Evolutionary conservation across 2,797 vertebrate genomes (phyloP), one percentile per base, ranked within the genome.

Genomic region (Limosa lapponica): DNA sequence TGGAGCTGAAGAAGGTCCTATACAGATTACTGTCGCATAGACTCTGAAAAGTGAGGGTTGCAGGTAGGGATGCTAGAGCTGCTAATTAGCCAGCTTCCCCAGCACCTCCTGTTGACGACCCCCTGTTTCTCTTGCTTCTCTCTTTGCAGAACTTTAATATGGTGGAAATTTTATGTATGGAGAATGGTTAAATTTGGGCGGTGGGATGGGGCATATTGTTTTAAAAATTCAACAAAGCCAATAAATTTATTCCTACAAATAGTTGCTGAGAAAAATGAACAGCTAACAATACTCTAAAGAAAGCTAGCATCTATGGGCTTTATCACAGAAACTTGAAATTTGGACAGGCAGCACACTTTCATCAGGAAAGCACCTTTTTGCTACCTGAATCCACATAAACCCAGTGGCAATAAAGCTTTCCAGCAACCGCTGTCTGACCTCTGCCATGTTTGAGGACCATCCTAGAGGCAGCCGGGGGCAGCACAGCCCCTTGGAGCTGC

Each of bases 371-470:
- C 20, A 32, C 10, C 28, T 30, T 70, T 90, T 52, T 59, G 10
- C 48, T 69, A 3, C 16, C 13, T 2, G 16, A 80, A 52, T 13
- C 36, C 22, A 25, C 8, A 6, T 4, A 64, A 72, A 14, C n/a
- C 49, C 6, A 15, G 23, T 13, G 24, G 12, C 5, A 8, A 34
- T 77, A 18, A 67, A 73, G 32, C 2, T 74, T 71, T 34, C 17
- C 9, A 57, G 46, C 1, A 10, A 16, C 7, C 1, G 1, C 16
- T 54, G 23, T 11, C 39, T 66, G 30, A 43, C 22, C 3, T 16
- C 10, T 2, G 2, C 13, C 2, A 5, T 3, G 8, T 34, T 15
- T 0, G 0, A 73, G 55, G 41, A 17, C 23, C 12, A 18, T 10
- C 11, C 23, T 3, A 28, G 27, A 27, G 49, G 23, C 0, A 0